Conservation (phyloP, 2,888 invertebrate species). For the Drosophila multiciliata region DNA sequence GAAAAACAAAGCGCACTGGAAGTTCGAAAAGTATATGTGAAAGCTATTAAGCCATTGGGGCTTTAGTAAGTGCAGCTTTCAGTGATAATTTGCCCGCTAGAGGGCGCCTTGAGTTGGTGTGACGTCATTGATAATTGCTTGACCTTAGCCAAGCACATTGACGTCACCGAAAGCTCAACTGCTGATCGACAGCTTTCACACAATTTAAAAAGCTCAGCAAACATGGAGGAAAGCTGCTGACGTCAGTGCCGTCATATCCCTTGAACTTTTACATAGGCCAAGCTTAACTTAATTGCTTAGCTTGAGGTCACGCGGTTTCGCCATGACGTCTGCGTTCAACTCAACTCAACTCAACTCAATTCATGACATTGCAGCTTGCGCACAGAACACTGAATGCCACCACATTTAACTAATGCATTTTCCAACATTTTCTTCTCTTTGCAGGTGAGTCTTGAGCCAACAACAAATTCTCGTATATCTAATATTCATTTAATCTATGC, state of each 20-base stretch:
- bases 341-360: conserved; percentile 32
- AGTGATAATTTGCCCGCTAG: conserved; percentile 30
- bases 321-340: conserved; percentile 44
- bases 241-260: conserved; percentile 47
- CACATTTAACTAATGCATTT: conserved; percentile 34
- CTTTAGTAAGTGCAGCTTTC: conserved; percentile 8
- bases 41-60: conserved; percentile 1
- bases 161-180: conserved; percentile 31
- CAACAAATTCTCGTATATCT: background rate
- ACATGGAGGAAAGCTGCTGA: conserved; percentile 16
- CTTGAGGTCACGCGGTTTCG: conserved; percentile 43
- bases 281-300: conserved; percentile 10
- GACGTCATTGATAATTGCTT: conserved; percentile 39
- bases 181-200: conserved; percentile 46
- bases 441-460: conserved; percentile 49
- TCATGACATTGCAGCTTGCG: conserved; percentile 3
- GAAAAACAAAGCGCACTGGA: conserved; percentile 52
- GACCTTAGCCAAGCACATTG: conserved; percentile 30
- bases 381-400: background rate
- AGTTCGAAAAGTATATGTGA: conserved; percentile 59
- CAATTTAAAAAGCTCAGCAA: background rate
- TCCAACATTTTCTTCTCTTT: conserved; percentile 37
- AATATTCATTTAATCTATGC: background rate
- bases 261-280: conserved; percentile 44
- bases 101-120: conserved; percentile 31